These are phyloP conservation scores for Hippocampus zosterae DNA, from an alignment of 2,113 vertebrate species.

Conservation along the genomic window DNA sequence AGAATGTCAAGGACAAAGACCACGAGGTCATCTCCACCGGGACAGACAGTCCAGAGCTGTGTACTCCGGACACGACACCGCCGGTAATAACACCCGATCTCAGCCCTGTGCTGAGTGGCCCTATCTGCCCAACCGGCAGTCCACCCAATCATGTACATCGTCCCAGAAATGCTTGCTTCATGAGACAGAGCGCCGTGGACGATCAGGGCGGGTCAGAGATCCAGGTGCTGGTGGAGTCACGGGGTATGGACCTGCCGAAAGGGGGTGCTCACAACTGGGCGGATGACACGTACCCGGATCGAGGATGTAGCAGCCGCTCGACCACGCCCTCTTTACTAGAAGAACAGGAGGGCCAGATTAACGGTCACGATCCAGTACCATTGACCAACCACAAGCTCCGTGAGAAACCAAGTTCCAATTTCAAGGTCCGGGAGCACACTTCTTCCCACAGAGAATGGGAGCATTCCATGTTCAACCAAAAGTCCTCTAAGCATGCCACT, in stretches of 20 bases:
- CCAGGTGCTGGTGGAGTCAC: conserved; percentile 90
- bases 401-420: conserved; percentile 78
- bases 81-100: conserved; percentile 87
- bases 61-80: conserved; percentile 91
- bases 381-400: conserved; percentile 85
- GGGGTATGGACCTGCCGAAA: conserved; percentile 63
- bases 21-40: conserved; percentile 88
- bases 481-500: conserved; percentile 68
- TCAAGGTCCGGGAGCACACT: conserved; percentile 76
- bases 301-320: conserved; percentile 73
- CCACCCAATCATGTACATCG: conserved; percentile 70
- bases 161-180: conserved; percentile 85
- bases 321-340: conserved; percentile 73
- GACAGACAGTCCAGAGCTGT: conserved; percentile 92
- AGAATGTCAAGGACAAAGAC: conserved; percentile 83
- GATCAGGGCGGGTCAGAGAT: conserved; percentile 87
- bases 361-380: conserved; percentile 79
- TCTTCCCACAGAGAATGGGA: conserved; percentile 69
- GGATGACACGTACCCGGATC: conserved; percentile 75
- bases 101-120: conserved; percentile 86
- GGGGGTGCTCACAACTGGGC: conserved; percentile 82
- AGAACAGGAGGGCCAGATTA: conserved; percentile 80
- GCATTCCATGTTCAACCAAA: conserved; percentile 70
- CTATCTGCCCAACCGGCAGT: conserved; percentile 80
- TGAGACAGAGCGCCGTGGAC: conserved; percentile 84